Evolutionary conservation across 2,797 vertebrate species (phyloP).

Genomic region (Xyrichtys novacula): DNA sequence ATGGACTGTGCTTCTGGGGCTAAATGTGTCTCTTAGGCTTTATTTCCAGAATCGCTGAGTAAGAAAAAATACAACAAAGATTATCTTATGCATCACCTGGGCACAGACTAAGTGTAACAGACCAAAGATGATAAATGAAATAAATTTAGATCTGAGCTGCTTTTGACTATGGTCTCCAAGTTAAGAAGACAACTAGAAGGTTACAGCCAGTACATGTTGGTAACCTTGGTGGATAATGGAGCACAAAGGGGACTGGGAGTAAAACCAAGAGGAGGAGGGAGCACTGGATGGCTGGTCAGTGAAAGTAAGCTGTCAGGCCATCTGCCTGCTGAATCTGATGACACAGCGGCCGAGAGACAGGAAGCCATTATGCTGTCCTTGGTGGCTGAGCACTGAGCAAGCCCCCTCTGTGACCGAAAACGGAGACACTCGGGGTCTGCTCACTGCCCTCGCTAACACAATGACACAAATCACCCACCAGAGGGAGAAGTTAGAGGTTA

Average conservation of each 20-base stretch:
- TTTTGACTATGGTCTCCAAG: background rate
- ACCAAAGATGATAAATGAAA: background rate
- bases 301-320: slow-evolving; percentile 65
- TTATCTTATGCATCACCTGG: background rate
- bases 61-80: background rate
- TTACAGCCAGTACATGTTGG: too few species aligned
- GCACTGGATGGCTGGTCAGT: slow-evolving; percentile 61
- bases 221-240: slow-evolving; percentile 34
- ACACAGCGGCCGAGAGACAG: slow-evolving; percentile 73
- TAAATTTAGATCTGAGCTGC: background rate
- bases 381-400: slow-evolving; percentile 64
- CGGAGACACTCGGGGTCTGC: slow-evolving; percentile 65
- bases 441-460: slow-evolving; percentile 30
- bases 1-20: background rate
- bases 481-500: slow-evolving; percentile 1
- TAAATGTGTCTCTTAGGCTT: background rate
- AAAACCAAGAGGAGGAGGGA: slow-evolving; percentile 24
- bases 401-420: slow-evolving; percentile 41
- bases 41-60: slow-evolving; percentile 1
- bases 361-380: slow-evolving; percentile 75
- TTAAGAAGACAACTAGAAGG: slow-evolving; percentile 21
- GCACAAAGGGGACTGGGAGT: slow-evolving; percentile 20
- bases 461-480: slow-evolving; percentile 39
- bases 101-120: background rate
- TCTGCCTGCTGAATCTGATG: slow-evolving; percentile 73